Base-by-base conservation (phyloP, 2,888 invertebrate species). In the Agrotis ipsilon region DNA sequence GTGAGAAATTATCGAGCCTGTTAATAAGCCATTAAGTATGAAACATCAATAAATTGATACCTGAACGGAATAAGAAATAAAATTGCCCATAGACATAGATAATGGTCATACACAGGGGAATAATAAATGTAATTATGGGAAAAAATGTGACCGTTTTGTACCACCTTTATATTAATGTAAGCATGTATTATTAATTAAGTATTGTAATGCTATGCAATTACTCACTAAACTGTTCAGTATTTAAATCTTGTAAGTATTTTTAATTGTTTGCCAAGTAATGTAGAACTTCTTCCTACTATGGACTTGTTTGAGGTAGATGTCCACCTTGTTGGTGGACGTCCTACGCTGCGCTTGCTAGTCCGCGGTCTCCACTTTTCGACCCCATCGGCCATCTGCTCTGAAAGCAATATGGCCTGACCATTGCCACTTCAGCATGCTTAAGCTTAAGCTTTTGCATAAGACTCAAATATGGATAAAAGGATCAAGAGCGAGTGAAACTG, bases 1-100 rank as follows among this genome's bases (percentile, higher is more conserved):
- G 91, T 90, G 90, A 86, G 86, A 89, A 88, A 87, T 89, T 87
- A 87, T 87, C 83, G 82, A 71, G 66, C 46, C 78, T 83, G 83
- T 87, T 90, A 72, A 82, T 61, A 82, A 82, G 67, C 82, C 68
- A 83, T 86, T 82, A 76, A 67, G 62, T 78, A 75, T 79, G 71
- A 68, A 81, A 81, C 77, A 81, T 77, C 79, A 84, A 85, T 87
- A 84, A 83, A 81, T 81, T 80, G 62, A 81, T 78, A 83, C 80
- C 55, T 67, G 79, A 62, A 69, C 39, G 61, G 80, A 78, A 83
- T 85, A 80, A 72, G 76, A 82, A 85, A 81, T 83, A 67, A 80
- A 85, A 80, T 75, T 61, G 65, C 43, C 70, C 63, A 74, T 80
- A 77, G 71, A 68, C 46, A 72, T 68, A 58, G 66, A 58, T 68